phyloP scores from a whole-genome alignment of 1,140 invertebrate genomes.

The Lepidotrigona ventralis region DNA sequence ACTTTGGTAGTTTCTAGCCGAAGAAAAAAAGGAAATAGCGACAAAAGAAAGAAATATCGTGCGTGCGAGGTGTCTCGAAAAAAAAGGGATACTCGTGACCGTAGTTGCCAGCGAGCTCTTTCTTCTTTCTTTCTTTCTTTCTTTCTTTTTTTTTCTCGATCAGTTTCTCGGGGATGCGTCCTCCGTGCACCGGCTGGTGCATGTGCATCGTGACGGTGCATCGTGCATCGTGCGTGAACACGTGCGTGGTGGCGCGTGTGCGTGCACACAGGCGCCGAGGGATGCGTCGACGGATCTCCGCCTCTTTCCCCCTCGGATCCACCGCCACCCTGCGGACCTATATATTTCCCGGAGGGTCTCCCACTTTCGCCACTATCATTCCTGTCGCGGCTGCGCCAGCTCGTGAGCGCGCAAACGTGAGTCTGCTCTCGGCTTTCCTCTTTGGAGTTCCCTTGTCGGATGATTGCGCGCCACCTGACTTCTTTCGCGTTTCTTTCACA shows the following conservation, averaged over 20 bases:
- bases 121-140: too few species aligned
- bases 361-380: conserved; percentile 68
- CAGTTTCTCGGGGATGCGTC: conserved; percentile 31
- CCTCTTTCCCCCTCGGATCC: conserved; percentile 35
- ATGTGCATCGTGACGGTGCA: conserved; percentile 24
- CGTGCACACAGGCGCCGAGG: conserved; percentile 24
- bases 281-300: conserved; percentile 44
- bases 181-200: conserved; percentile 42
- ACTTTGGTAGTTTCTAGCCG: too few species aligned
- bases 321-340: conserved; percentile 59
- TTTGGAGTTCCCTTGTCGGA: conserved; percentile 37
- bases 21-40: too few species aligned
- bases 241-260: conserved; percentile 29
- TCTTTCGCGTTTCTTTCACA: background rate
- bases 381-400: conserved; percentile 60
- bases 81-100: background rate
- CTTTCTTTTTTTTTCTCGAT: background rate
- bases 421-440: conserved; percentile 37
- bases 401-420: conserved; percentile 57
- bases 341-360: conserved; percentile 66
- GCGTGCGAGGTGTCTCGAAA: conserved; percentile 13
- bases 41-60: background rate
- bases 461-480: conserved; percentile 13
- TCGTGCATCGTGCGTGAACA: conserved; percentile 13
- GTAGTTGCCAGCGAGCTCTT: background rate